Evolutionary conservation across 2,797 vertebrate genomes (phyloP).

Genomic region (Sarcoramphus papa): DNA sequence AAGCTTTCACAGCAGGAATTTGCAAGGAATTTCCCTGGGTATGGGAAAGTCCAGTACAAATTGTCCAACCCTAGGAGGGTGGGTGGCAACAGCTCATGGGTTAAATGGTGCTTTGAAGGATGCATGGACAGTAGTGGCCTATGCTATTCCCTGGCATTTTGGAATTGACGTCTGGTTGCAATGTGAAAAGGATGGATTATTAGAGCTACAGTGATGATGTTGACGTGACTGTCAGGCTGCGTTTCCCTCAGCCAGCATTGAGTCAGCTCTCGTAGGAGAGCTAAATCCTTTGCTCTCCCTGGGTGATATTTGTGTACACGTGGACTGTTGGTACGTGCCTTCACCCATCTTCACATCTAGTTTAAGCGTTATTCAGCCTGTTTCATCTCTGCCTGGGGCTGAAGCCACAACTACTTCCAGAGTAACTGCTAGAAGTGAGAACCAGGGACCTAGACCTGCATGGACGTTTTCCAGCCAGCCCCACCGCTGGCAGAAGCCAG

Average conservation of each 20-base stretch:
- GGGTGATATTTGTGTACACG: accelerated
- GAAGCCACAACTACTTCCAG: neutral
- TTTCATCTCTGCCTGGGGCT: too few species aligned
- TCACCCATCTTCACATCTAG: neutral
- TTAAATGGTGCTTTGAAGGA: neutral
- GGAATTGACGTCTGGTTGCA: neutral
- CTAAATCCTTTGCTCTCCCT: neutral
- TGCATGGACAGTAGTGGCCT: neutral
- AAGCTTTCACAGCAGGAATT: neutral
- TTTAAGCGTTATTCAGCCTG: neutral
- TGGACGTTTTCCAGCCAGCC: accelerated
- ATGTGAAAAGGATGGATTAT: neutral
- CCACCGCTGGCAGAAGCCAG: neutral
- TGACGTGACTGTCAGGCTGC: neutral
- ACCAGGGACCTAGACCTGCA: neutral
- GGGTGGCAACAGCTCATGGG: accelerated
- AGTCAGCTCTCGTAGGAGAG: neutral
- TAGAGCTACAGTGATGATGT: neutral
- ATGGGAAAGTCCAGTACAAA: neutral
- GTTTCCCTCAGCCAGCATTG: neutral
- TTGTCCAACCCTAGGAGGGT: neutral
- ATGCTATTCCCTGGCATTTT: neutral
- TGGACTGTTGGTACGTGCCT: neutral
- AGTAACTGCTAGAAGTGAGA: neutral
- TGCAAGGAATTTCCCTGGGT: neutral